These are phyloP conservation scores for Sebastes hubbsi DNA, from an alignment of 2,797 vertebrate species.

Conservation along the genomic window DNA sequence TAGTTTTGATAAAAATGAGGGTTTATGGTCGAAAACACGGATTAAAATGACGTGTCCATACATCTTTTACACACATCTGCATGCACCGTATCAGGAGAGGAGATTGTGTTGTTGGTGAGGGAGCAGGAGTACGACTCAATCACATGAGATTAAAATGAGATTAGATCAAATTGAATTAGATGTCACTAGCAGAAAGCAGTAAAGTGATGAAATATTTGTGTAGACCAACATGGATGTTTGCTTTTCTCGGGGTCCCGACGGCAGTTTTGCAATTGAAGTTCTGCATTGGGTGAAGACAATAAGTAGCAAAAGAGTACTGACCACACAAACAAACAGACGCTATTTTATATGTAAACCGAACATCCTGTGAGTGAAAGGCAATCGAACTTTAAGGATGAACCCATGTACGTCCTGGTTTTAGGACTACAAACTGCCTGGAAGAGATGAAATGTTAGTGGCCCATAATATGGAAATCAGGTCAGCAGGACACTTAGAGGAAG, in stretches of 20 bases:
- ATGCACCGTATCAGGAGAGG: background rate
- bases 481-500: background rate
- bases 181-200: background rate
- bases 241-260: background rate
- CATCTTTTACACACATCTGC: background rate
- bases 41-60: background rate
- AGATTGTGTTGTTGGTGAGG: background rate
- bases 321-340: background rate
- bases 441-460: background rate
- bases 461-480: background rate
- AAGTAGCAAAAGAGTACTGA: background rate
- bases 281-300: background rate
- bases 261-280: background rate
- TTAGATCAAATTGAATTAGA: background rate
- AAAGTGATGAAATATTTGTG: background rate
- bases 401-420: background rate
- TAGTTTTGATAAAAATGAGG: background rate
- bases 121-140: background rate
- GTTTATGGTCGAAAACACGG: background rate
- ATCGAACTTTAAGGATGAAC: background rate
- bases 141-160: background rate
- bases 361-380: background rate
- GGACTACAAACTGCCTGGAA: background rate
- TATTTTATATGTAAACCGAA: background rate
- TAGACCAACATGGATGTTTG: background rate